Evolutionary conservation across 2,888 invertebrate species (phyloP).

Genomic region (Cantharis lateralis): DNA sequence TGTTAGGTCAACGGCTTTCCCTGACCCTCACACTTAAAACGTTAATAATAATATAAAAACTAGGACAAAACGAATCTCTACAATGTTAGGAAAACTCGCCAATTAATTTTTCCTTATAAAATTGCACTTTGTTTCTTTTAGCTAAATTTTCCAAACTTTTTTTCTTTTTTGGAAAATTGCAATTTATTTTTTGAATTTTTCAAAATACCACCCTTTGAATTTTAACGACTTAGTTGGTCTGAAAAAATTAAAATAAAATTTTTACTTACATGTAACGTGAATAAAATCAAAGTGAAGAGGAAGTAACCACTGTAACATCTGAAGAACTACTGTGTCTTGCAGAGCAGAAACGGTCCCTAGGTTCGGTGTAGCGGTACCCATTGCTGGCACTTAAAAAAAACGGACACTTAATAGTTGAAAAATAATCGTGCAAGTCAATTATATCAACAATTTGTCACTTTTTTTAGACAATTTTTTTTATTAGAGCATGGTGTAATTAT

Average conservation of each 20-base stretch:
- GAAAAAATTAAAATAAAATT: not conserved
- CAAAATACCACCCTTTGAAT: not conserved
- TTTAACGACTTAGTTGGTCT: not conserved
- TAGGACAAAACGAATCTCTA: conserved; percentile 32
- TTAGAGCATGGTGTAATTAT: not conserved
- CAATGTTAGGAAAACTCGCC: not conserved
- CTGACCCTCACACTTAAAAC: conserved; percentile 41
- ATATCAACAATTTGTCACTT: not conserved
- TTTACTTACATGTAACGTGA: conserved; percentile 33
- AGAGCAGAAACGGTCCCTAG: conserved; percentile 42
- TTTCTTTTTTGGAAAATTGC: too few species aligned
- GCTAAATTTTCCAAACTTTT: too few species aligned
- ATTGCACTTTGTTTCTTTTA: not conserved
- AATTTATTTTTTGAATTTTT: not conserved
- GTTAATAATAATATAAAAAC: conserved; percentile 25
- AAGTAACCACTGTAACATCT: conserved; percentile 50
- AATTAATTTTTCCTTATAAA: not conserved
- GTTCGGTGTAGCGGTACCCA: conserved; percentile 55
- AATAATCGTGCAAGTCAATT: conserved; percentile 7
- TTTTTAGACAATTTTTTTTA: not conserved
- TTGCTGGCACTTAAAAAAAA: conserved; percentile 50
- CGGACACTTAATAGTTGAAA: conserved; percentile 5
- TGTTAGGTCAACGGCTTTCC: conserved; percentile 51
- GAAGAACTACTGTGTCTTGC: conserved; percentile 52
- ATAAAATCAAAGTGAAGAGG: conserved; percentile 32